phyloP scores from a whole-genome alignment of 2,797 vertebrate genomes.

The Diceros bicornis region DNA sequence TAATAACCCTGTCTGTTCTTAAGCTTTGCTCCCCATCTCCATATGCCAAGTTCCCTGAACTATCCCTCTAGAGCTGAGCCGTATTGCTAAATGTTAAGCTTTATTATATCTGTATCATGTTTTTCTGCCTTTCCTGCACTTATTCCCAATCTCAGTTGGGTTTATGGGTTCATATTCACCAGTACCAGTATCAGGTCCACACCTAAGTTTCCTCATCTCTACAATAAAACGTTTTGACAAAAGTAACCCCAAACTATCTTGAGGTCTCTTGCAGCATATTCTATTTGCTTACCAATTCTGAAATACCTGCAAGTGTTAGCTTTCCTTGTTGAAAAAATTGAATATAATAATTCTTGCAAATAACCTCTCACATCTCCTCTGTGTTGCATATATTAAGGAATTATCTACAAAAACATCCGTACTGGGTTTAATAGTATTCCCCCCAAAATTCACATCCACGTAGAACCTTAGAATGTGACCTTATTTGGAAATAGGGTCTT shows the following conservation, averaged over 20 bases:
- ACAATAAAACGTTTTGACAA: neutral
- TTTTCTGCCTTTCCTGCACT: neutral
- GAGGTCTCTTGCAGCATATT: neutral
- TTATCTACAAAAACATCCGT: neutral
- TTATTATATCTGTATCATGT: neutral
- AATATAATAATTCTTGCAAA: neutral
- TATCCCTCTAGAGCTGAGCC: neutral
- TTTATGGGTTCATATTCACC: neutral
- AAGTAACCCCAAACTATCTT: neutral
- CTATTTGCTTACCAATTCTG: neutral
- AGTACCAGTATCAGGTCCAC: neutral
- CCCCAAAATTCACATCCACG: neutral
- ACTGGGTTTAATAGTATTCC: neutral
- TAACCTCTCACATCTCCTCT: neutral
- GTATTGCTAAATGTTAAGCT: neutral
- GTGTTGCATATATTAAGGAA: neutral
- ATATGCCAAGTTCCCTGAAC: neutral
- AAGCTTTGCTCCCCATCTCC: neutral
- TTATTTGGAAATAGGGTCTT: neutral
- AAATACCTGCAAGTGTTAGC: neutral
- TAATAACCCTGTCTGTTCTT: neutral
- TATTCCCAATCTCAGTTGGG: neutral
- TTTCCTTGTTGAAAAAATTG: neutral
- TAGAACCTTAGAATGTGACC: neutral
- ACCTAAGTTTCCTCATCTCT: neutral